Evolutionary conservation across 1,140 invertebrate species (phyloP), one percentile per base, ranked within the genome.

Genomic region (Drosophila neocordata): DNA sequence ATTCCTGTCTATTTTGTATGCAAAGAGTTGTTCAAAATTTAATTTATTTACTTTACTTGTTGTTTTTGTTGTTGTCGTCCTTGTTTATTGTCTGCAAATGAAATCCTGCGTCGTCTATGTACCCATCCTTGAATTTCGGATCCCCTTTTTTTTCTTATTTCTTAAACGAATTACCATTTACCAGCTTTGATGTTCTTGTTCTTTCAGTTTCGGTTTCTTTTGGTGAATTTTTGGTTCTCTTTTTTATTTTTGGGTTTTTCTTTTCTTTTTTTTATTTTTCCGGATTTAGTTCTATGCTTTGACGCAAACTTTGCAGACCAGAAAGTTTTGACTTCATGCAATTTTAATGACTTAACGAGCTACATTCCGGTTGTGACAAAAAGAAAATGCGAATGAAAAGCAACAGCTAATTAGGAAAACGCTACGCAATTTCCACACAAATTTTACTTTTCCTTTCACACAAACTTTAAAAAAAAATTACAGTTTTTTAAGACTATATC

Each of bases 241-340:
- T 7, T 31, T 31, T 31, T 3, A 6, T 31, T 64, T 7, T 58
- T 74, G 12, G 20, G 37, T 75, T 64, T 37, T 59, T 13, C 41
- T 18, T 13, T 44, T 38, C 22, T 53, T 60, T 37, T 31, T 31
- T 31, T 4, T 31, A 6, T 31, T 31, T 31, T 31, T 76, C 72
- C 71, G 34, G 52, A 65, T 55, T 77, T 74, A 61, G 72, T 85
- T 72, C n/a, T n/a, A 65, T 68, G 75, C 83, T 87, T 87, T 87
- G 83, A 87, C 71, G 79, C 60, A 87, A 87, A 87, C 83, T 87
- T 87, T 87, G 83, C 83, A 87, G 83, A 87, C 83, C 83, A 87
- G 82, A 87, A 87, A 87, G 83, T 87, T 87, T 88, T 87, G 83
- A 87, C 84, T 87, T 87, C 83, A 87, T 87, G 75, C 83, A 87